Percentiles rank a stretch among this genome's conserved stretches.
phyloP scores from a whole-genome alignment of 2,888 invertebrate genomes.

The Junonia oenone region DNA sequence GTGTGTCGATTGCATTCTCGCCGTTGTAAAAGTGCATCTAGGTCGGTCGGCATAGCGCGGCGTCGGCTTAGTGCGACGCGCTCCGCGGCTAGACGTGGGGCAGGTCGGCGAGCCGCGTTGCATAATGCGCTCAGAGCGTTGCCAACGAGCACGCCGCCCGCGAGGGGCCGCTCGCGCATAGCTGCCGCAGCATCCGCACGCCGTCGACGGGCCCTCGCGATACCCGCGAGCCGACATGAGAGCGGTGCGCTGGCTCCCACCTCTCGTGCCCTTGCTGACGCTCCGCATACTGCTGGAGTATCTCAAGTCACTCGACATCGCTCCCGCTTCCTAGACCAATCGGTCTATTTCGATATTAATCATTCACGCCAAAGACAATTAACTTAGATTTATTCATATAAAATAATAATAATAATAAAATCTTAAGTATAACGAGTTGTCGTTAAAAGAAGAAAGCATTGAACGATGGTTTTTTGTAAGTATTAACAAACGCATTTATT shows the following conservation, averaged over 20 bases:
- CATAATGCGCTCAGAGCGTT: slow-evolving; percentile 63
- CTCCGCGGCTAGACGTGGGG: slow-evolving; percentile 70
- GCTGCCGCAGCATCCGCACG: slow-evolving; percentile 32
- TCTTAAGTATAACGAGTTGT: slow-evolving; percentile 34
- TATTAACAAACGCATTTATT: slow-evolving; percentile 33
- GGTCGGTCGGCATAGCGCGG: slow-evolving; percentile 70
- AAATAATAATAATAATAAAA: too few species aligned
- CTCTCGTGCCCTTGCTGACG: slow-evolving; percentile 57
- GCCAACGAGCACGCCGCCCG: slow-evolving; percentile 49
- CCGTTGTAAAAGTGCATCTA: slow-evolving; percentile 77
- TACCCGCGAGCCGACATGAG: slow-evolving; percentile 38
- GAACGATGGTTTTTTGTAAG: slow-evolving; percentile 53
- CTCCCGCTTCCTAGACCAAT: slow-evolving; percentile 34
- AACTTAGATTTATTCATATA: slow-evolving; percentile 30
- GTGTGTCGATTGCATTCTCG: slow-evolving; percentile 77
- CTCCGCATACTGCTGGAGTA: slow-evolving; percentile 64
- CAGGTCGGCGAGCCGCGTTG: slow-evolving; percentile 66
- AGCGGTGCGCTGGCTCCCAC: slow-evolving; percentile 45
- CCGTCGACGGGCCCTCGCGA: slow-evolving; percentile 33
- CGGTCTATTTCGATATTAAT: slow-evolving; percentile 19
- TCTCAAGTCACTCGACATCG: slow-evolving; percentile 61
- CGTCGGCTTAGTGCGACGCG: slow-evolving; percentile 68
- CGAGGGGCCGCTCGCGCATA: slow-evolving; percentile 33
- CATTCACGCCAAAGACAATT: slow-evolving; percentile 38
- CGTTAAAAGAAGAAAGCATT: slow-evolving; percentile 46